phyloP scores from a whole-genome alignment of 2,797 vertebrate genomes.

The Sebastes elongatus region DNA sequence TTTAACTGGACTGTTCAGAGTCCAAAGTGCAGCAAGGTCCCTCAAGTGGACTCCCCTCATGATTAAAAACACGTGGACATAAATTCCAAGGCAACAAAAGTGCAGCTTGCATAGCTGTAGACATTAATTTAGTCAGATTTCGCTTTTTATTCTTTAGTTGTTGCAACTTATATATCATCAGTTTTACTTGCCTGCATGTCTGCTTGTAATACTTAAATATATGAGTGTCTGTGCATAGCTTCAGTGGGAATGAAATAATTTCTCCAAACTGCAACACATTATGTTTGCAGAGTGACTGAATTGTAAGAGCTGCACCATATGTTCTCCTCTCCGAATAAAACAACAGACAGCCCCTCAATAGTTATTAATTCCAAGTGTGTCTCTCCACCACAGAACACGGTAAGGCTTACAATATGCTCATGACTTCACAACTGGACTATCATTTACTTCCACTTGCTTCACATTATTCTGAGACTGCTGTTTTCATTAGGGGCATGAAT shows the following conservation, averaged over 20 bases:
- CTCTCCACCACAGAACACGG: conserved; percentile 12
- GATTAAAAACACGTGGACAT: background rate
- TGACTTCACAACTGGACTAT: conserved; percentile 65
- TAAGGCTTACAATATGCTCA: conserved; percentile 30
- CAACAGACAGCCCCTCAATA: conserved; percentile 11
- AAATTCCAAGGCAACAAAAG: background rate
- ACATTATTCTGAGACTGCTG: conserved; percentile 67
- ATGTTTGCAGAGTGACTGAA: background rate
- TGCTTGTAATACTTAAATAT: background rate
- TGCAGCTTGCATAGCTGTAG: background rate
- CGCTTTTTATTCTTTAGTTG: background rate
- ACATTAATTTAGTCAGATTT: background rate
- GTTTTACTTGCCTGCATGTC: too few relatives aligned
- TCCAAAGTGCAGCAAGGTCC: background rate
- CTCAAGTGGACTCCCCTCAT: background rate
- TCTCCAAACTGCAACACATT: background rate
- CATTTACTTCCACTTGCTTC: conserved; percentile 64
- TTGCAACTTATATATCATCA: background rate
- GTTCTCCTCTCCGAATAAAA: conserved; percentile 4
- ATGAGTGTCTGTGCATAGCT: background rate
- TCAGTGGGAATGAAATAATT: background rate
- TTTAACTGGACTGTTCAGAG: background rate
- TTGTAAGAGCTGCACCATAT: conserved; percentile 2
- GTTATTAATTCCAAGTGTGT: conserved; percentile 30
- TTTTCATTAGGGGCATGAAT: conserved; percentile 76